phyloP scores from a whole-genome alignment of 2,888 invertebrate genomes.

The Eilema sororculum region DNA sequence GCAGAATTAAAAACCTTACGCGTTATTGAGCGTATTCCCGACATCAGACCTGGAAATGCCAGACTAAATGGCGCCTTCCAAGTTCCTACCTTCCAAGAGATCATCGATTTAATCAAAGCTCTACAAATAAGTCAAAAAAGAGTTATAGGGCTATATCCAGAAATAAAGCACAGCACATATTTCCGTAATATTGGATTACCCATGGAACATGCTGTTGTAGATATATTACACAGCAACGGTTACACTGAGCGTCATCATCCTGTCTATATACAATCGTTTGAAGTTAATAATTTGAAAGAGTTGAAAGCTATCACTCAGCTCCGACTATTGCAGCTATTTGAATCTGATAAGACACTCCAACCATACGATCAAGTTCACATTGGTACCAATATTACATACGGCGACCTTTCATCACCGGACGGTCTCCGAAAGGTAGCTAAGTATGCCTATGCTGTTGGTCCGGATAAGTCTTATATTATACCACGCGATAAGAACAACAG shows the following conservation, averaged over 20 bases:
- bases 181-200: conserved; percentile 69
- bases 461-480: conserved; percentile 77
- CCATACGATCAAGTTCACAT: conserved; percentile 70
- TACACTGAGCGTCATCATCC: conserved; percentile 66
- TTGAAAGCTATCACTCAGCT: conserved; percentile 71
- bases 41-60: conserved; percentile 74
- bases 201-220: conserved; percentile 71
- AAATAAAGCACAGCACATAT: conserved; percentile 77
- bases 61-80: conserved; percentile 71
- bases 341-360: conserved; percentile 50
- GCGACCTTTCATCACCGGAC: conserved; percentile 72
- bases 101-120: conserved; percentile 74
- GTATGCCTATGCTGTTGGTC: conserved; percentile 79
- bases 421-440: conserved; percentile 73
- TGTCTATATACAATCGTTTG: conserved; percentile 80
- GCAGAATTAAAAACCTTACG: conserved; percentile 76
- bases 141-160: conserved; percentile 77
- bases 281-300: conserved; percentile 75
- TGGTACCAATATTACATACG: conserved; percentile 70
- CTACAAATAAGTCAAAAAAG: conserved; percentile 71
- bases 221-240: conserved; percentile 70
- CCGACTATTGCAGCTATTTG: conserved; percentile 72
- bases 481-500: conserved; percentile 67
- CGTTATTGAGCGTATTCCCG: conserved; percentile 70
- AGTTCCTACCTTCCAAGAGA: conserved; percentile 77